phyloP scores from a whole-genome alignment of 2,113 vertebrate genomes.

The Sitta europaea region DNA sequence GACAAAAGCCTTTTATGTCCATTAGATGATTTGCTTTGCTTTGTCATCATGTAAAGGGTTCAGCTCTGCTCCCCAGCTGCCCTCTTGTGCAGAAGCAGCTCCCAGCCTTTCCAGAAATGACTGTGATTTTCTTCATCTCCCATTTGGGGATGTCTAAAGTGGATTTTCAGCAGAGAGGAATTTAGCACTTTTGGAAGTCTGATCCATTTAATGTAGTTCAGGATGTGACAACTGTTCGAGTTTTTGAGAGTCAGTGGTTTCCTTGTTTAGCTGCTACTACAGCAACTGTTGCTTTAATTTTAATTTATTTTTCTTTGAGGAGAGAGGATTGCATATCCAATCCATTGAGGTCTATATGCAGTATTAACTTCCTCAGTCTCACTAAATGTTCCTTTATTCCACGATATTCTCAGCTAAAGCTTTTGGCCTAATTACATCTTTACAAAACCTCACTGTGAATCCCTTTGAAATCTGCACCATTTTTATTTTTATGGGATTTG shows the following conservation, averaged over 20 bases:
- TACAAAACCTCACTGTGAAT: background rate
- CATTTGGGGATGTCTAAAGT: background rate
- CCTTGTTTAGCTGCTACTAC: background rate
- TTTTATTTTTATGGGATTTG: background rate
- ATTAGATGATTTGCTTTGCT: background rate
- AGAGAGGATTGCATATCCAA: background rate
- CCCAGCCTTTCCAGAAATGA: background rate
- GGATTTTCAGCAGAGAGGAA: background rate
- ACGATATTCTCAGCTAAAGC: background rate
- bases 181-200: background rate
- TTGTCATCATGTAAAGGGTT: fast-evolving
- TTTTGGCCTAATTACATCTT: background rate
- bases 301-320: background rate
- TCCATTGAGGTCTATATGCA: background rate
- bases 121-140: background rate
- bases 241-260: background rate
- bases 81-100: background rate
- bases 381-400: background rate
- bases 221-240: background rate
- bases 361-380: background rate
- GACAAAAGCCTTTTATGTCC: background rate
- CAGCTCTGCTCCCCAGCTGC: background rate
- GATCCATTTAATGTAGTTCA: background rate
- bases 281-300: background rate
- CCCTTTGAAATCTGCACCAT: background rate